phyloP scores from a whole-genome alignment of 2,888 invertebrate genomes.

The Panopea generosa region DNA sequence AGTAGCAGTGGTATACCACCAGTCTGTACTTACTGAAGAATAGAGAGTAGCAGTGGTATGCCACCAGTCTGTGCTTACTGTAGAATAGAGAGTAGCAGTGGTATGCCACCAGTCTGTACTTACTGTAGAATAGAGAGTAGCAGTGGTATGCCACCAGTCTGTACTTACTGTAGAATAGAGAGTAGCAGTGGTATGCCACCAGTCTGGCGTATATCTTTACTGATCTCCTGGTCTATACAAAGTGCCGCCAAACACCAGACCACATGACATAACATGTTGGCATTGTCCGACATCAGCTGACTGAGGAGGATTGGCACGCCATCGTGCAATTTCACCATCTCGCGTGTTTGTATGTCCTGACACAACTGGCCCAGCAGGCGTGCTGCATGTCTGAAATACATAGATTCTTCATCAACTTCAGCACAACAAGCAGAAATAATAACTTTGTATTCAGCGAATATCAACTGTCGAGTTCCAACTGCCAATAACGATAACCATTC shows the following conservation, averaged over 20 bases:
- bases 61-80: no score
- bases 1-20: no score
- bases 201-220: slow-evolving; percentile 84
- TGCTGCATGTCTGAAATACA: slow-evolving; percentile 80
- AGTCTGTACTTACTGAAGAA: no score
- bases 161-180: slow-evolving; percentile 82
- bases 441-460: no score
- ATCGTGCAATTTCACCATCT: slow-evolving; percentile 82
- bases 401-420: no score
- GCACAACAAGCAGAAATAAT: background rate
- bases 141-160: no score
- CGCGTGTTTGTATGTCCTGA: slow-evolving; percentile 79
- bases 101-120: no score
- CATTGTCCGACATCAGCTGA: slow-evolving; percentile 83
- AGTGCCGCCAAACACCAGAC: slow-evolving; percentile 86
- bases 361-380: slow-evolving; percentile 81
- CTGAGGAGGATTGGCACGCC: slow-evolving; percentile 84
- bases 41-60: no score
- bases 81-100: no score
- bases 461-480: no score
- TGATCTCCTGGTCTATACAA: slow-evolving; percentile 84
- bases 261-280: slow-evolving; percentile 85
- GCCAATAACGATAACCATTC: no score
- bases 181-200: slow-evolving; percentile 85
- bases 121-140: no score